Conservation (phyloP, 2,888 invertebrate species). For the Ophion slaviceki region DNA sequence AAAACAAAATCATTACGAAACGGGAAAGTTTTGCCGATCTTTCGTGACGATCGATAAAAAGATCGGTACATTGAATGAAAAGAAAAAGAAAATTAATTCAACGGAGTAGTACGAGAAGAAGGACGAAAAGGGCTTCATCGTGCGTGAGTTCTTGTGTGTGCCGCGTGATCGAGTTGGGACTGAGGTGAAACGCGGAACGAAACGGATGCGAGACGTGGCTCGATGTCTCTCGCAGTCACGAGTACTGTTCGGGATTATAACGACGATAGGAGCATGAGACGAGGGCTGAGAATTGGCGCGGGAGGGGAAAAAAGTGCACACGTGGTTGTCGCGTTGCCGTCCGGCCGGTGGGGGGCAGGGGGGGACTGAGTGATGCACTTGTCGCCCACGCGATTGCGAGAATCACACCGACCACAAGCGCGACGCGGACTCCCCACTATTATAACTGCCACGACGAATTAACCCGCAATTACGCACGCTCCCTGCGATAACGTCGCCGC, state of each 20-base stretch:
- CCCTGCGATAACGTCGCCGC: constrained; percentile 61
- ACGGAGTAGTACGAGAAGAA: background rate
- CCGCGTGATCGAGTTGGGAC: constrained; percentile 54
- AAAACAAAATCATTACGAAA: background rate
- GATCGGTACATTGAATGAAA: constrained; percentile 35
- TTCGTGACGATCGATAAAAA: background rate
- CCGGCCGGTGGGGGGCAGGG: background rate
- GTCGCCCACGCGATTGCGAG: constrained; percentile 77
- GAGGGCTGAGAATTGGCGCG: background rate
- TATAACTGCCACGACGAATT: constrained; percentile 76
- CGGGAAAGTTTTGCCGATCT: constrained; percentile 26
- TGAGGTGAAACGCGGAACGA: constrained; percentile 62
- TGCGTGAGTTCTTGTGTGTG: background rate
- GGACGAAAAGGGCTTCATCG: constrained; percentile 1
- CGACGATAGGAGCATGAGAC: background rate
- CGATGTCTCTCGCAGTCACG: constrained; percentile 44
- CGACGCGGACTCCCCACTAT: constrained; percentile 68
- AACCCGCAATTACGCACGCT: constrained; percentile 80
- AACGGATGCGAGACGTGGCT: constrained; percentile 59
- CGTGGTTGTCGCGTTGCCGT: background rate
- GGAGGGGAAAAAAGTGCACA: background rate
- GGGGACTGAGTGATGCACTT: constrained; percentile 54
- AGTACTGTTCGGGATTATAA: background rate
- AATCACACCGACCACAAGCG: constrained; percentile 65
- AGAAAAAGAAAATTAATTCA: constrained; percentile 4